These are phyloP conservation scores for Drosophila eohydei DNA, from an alignment of 2,888 invertebrate genomes.

Conservation along the genomic window DNA sequence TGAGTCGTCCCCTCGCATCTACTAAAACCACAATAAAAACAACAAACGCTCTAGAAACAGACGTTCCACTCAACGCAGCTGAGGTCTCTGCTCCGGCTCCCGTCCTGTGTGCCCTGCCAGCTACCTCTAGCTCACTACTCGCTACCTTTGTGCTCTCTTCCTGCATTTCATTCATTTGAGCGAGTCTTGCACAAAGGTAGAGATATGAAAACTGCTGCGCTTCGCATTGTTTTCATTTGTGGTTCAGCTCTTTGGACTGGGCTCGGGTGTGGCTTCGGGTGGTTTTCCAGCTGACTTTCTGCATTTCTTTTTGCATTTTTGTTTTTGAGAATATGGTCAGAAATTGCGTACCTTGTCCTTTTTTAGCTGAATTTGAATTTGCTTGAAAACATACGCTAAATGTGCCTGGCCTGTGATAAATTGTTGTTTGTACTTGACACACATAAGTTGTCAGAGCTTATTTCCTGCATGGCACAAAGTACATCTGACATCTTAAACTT, in stretches of 20 bases:
- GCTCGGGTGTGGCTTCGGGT: conserved; percentile 4
- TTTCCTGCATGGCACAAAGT: conserved; percentile 50
- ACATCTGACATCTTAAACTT: neutral
- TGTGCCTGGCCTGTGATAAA: conserved; percentile 68
- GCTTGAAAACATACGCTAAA: conserved; percentile 72
- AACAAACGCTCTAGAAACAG: conserved; percentile 70
- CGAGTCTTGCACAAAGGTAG: conserved; percentile 71
- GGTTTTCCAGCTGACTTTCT: conserved; percentile 35
- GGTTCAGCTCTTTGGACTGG: conserved; percentile 36
- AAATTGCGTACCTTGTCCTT: conserved; percentile 45
- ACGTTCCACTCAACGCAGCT: conserved; percentile 78
- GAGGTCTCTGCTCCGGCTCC: conserved; percentile 49
- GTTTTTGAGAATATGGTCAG: conserved; percentile 38
- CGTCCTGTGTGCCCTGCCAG: neutral
- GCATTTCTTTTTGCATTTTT: conserved; percentile 26
- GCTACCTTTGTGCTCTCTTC: conserved; percentile 12
- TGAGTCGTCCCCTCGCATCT: conserved; percentile 21
- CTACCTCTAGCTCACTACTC: neutral
- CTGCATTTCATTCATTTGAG: conserved; percentile 62
- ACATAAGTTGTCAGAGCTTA: conserved; percentile 35
- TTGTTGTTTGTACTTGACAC: conserved; percentile 50
- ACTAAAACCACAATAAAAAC: conserved; percentile 55
- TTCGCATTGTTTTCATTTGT: conserved; percentile 75
- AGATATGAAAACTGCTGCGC: conserved; percentile 75
- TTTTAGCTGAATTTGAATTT: conserved; percentile 67